These are phyloP conservation scores for Phortica okadai DNA, from an alignment of 2,888 invertebrate genomes.

Conservation along the genomic window DNA sequence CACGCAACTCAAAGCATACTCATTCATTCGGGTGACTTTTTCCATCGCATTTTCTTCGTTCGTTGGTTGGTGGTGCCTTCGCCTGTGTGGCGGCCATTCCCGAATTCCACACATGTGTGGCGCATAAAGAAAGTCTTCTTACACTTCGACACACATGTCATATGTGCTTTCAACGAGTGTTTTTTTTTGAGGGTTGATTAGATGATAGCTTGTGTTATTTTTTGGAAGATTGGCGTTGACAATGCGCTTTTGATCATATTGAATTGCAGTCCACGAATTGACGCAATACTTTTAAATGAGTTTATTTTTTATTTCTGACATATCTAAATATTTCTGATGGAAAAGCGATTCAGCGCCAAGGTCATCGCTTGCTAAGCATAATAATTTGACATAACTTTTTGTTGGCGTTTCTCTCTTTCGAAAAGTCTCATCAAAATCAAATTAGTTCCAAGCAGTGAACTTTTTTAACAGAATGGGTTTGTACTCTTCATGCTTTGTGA, in stretches of 20 bases:
- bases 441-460: constrained; percentile 67
- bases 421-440: constrained; percentile 65
- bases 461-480: constrained; percentile 48
- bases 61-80: not conserved
- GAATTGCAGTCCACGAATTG: no score
- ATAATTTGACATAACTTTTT: constrained; percentile 47
- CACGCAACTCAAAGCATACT: constrained; percentile 42
- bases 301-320: not conserved
- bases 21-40: not conserved
- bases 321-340: not conserved
- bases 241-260: no score
- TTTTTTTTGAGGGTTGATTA: no score
- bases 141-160: no score
- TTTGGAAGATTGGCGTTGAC: no score
- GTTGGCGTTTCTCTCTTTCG: constrained; percentile 50
- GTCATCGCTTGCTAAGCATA: not conserved
- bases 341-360: not conserved
- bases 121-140: no score
- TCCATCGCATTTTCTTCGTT: constrained; percentile 34
- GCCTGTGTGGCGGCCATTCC: not conserved
- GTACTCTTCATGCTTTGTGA: constrained; percentile 63
- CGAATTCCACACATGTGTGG: no score
- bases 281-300: not conserved
- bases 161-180: no score
- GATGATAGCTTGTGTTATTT: no score